These are phyloP conservation scores for Azorinus chamasolen DNA, from an alignment of 2,888 invertebrate species.

Conservation along the genomic window DNA sequence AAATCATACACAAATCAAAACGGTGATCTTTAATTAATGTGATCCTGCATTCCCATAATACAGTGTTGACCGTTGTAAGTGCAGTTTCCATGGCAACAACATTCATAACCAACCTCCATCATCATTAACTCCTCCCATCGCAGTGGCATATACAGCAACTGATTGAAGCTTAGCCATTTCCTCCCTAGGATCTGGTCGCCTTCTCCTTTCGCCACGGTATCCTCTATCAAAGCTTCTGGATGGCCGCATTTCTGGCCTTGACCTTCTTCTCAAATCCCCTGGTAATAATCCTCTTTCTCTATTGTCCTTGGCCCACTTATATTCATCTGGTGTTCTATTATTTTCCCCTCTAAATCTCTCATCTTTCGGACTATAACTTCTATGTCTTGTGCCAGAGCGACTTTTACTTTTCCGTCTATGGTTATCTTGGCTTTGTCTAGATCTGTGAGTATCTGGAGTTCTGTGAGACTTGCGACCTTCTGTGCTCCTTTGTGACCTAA, in stretches of 20 bases:
- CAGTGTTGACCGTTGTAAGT: too few relatives aligned
- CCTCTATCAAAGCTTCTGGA: slow-evolving; percentile 37
- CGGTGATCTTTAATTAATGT: too few relatives aligned
- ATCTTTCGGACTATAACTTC: slow-evolving; percentile 33
- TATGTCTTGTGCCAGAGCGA: slow-evolving; percentile 25
- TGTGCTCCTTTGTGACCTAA: slow-evolving; percentile 1
- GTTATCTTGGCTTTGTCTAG: slow-evolving; percentile 10
- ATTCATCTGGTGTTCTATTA: slow-evolving; percentile 47
- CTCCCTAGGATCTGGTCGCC: slow-evolving; percentile 22
- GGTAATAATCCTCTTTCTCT: slow-evolving; percentile 31
- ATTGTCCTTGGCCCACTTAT: slow-evolving; percentile 39
- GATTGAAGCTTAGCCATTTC: slow-evolving; percentile 59
- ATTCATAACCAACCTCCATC: slow-evolving; percentile 54
- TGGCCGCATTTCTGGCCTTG: slow-evolving; percentile 6
- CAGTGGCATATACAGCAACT: slow-evolving; percentile 59
- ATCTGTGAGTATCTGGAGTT: slow-evolving; percentile 22
- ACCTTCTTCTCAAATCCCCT: slow-evolving; percentile 6
- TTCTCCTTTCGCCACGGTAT: slow-evolving; percentile 16
- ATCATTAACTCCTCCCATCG: slow-evolving; percentile 64
- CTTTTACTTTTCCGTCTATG: slow-evolving; percentile 34
- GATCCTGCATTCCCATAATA: too few relatives aligned
- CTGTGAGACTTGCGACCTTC: slow-evolving; percentile 12
- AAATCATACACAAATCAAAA: too few relatives aligned
- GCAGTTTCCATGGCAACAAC: slow-evolving; percentile 41
- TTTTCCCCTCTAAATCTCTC: slow-evolving; percentile 17